These are phyloP conservation scores for Cyclopterus lumpus DNA, from an alignment of 2,797 vertebrate genomes.

Conservation along the genomic window DNA sequence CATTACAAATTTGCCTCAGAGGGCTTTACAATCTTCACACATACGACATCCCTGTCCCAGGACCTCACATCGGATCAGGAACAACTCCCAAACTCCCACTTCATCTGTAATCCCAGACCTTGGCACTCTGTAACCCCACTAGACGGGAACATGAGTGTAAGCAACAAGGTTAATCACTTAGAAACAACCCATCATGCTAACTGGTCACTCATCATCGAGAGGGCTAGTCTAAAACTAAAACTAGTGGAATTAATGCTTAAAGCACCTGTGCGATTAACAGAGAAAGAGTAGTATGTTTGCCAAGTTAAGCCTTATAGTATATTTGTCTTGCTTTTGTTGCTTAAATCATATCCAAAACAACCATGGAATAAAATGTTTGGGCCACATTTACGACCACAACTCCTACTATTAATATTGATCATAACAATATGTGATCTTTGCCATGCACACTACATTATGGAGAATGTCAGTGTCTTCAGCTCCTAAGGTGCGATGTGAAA, in stretches of 20 bases:
- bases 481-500: neutral
- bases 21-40: too few species aligned
- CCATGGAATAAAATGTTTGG: neutral
- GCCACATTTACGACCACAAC: too few species aligned
- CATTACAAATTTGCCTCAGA: too few species aligned
- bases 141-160: slow-evolving; percentile 24
- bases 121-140: neutral
- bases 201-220: slow-evolving; percentile 25
- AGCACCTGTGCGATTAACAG: neutral
- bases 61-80: too few species aligned
- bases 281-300: neutral
- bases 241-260: neutral
- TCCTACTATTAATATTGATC: neutral
- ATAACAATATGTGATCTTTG: neutral
- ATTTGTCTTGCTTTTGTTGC: slow-evolving; percentile 9
- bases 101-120: slow-evolving; percentile 14
- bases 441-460: neutral
- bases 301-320: neutral
- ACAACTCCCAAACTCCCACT: too few species aligned
- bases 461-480: too few species aligned
- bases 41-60: too few species aligned
- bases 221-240: slow-evolving; percentile 1
- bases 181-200: slow-evolving; percentile 25
- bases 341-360: neutral
- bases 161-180: slow-evolving; percentile 45